Base-by-base conservation (phyloP, 2,797 vertebrate genomes). In the Aplochiton taeniatus region DNA sequence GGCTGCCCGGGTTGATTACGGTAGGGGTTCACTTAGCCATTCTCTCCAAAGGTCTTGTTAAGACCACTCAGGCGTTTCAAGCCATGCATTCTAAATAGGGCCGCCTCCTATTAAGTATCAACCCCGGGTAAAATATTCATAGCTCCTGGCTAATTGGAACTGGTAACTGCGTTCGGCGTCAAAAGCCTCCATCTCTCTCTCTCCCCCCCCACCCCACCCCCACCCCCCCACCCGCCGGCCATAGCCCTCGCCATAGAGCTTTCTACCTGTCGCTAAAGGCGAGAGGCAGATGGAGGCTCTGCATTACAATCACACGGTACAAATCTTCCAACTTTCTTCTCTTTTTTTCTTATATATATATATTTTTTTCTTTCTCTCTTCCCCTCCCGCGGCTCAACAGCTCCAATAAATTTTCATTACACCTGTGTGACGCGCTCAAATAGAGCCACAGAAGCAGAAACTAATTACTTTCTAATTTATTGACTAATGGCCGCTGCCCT, bases 401-500 rank as follows among this genome's bases (percentile, higher is more conserved):
- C 82, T 80, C 85, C 87, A 87, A 91, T 91, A 90, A 86, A 91
- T 91, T 92, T 91, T 90, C 91, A 93, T 92, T 92, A 92, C 91
- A 93, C 91, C 90, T 92, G 90, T 88, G 90, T 86, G 87, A 85
- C 87, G 85, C 85, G 85, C 90, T 91, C 90, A 92, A 91, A 93
- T 90, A 91, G 89, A 92, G 90, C 90, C 88, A 91, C 90, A 92
- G 89, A 92, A 90, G 91, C 92, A 91, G 90, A 93, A 91, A 92
- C 91, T 90, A 93, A 93, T 93, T 91, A 90, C 88, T 90, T 91
- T 93, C 90, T 93, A 93, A 93, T 93, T 91, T 91, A 93, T 92
- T 93, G 92, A 93, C 91, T 92, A 93, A 93, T 92, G 92, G 89
- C 91, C 87, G 82, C 85, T 87, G 91, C 90, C 88, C 89, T 85